phyloP scores from a whole-genome alignment of 2,888 invertebrate genomes.

The Mimachlamys varia region DNA sequence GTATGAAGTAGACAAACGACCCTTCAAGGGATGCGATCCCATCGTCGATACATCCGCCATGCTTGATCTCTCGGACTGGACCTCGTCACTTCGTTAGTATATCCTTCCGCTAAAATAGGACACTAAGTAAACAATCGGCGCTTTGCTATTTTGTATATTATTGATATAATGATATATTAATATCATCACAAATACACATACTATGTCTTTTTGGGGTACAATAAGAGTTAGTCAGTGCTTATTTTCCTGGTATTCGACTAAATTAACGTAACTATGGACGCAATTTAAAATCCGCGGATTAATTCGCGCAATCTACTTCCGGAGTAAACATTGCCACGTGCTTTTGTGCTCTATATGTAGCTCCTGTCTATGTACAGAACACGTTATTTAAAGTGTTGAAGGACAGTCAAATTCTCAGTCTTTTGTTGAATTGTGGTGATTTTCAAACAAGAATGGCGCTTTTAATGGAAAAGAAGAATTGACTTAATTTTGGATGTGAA shows the following conservation, averaged over 20 bases:
- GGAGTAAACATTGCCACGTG: constrained; percentile 53
- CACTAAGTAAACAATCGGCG: not conserved
- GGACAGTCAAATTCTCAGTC: no score
- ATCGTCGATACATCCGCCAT: constrained; percentile 66
- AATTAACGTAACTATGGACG: constrained; percentile 48
- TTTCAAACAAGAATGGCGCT: no score
- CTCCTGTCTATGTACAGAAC: no score
- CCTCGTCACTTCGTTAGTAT: not conserved
- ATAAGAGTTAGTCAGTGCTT: not conserved
- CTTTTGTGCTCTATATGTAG: not conserved
- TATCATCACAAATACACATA: not conserved
- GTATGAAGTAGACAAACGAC: constrained; percentile 63
- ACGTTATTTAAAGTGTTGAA: no score
- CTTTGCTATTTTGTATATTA: not conserved
- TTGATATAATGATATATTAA: not conserved
- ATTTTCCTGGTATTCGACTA: not conserved
- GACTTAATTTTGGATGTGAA: no score
- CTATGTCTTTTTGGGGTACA: not conserved
- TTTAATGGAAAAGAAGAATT: no score
- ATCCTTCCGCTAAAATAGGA: not conserved
- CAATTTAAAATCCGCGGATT: constrained; percentile 28
- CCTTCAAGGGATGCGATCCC: constrained; percentile 53
- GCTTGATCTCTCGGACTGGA: not conserved
- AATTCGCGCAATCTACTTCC: constrained; percentile 42
- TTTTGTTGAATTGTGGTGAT: no score